phyloP scores from a whole-genome alignment of 2,113 vertebrate genomes.

The Athene noctua region DNA sequence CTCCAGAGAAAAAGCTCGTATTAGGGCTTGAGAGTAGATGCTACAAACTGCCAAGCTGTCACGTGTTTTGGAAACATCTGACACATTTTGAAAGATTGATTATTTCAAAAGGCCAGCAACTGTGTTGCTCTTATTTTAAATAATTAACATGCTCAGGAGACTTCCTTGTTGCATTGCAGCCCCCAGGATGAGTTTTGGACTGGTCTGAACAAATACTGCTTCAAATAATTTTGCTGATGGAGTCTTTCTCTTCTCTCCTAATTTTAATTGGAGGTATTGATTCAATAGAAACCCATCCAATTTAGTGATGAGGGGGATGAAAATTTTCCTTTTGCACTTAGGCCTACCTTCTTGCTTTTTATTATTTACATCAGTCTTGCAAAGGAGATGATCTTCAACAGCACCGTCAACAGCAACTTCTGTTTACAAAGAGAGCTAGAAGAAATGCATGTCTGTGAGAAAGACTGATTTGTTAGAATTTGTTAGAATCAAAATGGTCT shows the following conservation, averaged over 20 bases:
- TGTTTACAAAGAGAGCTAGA: constrained; percentile 45
- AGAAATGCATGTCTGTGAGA: background rate
- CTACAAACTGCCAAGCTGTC: background rate
- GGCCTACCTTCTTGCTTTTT: background rate
- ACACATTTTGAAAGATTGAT: constrained; percentile 23
- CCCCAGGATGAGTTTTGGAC: background rate
- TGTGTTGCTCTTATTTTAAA: constrained; percentile 15
- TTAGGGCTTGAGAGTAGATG: background rate
- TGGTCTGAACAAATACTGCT: background rate
- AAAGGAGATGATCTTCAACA: background rate
- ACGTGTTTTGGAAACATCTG: constrained; percentile 5
- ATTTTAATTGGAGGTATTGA: background rate
- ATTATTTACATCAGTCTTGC: background rate
- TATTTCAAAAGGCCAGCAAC: background rate
- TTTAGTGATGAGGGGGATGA: background rate
- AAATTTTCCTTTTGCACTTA: background rate
- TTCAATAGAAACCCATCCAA: background rate
- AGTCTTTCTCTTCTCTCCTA: background rate
- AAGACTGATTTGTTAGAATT: constrained; percentile 1
- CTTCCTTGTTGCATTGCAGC: background rate
- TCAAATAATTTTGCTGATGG: background rate
- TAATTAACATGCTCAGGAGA: background rate
- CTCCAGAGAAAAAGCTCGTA: constrained; percentile 6
- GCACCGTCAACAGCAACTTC: background rate
- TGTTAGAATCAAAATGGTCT: constrained; percentile 15